Base-by-base conservation (phyloP, 2,888 invertebrate species). In the Pristionchus fissidentatus region DNA sequence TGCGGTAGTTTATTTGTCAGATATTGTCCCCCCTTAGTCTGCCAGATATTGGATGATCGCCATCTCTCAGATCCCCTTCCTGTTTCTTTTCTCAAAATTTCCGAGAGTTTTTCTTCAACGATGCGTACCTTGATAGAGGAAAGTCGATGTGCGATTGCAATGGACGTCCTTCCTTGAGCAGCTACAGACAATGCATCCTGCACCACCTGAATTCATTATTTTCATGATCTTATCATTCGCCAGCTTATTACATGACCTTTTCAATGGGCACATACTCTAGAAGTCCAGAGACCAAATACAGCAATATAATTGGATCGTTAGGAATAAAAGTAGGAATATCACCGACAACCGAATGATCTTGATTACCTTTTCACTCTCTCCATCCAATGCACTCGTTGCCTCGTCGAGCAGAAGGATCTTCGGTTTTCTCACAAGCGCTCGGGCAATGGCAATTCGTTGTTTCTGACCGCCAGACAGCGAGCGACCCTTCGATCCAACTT, bases 121-220 rank as follows among this genome's bases (percentile, higher is more conserved):
- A 19, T 35, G 29, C 19, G 22, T 0, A 78, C 78, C 78, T 78
- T 49, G 0, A 78, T 78, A 19, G 78, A 43, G 10, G 78, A 49
- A 15, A 78, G 41, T 52, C 78, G 15, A 15, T 78, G 78, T 3
- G 78, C 78, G 3, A 78, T 78, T 10, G 78, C 49, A 0, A 78
- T 55, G 0, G 78, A 78, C 3, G 78, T 78, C n/a, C 78, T 13
- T 1, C 78, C 52, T 19, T 52, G n/a, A 3, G 19, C 22, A 1
- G 78, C 78, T 1, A 10, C 38, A 2, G 78, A n/a, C 19, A 78
- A 35, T 10, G 78, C 78, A 19, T 49, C 78, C 38, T 78, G 78
- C 0, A 78, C 78, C 10, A 78, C 26, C 78, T 78, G 22, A 1
- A 52, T 1, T n/a, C 26, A n/a, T 60, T 26, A 2, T 3, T 5